Evolutionary conservation across 1,140 invertebrate genomes (phyloP).

Genomic region (Drosophila orena): DNA sequence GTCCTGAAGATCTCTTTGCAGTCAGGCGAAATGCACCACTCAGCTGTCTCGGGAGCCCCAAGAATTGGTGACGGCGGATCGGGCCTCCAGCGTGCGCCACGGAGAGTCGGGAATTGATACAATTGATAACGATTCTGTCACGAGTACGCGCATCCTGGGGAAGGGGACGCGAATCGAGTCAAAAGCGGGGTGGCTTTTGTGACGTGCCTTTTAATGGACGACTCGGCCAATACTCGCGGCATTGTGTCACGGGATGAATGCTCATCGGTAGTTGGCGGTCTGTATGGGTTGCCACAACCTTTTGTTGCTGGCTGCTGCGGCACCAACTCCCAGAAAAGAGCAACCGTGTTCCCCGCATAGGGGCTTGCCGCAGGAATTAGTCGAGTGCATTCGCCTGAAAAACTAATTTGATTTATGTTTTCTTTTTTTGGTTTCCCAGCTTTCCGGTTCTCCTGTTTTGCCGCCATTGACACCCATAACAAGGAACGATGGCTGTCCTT

Average conservation of each 20-base stretch:
- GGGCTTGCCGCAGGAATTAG: slow-evolving; percentile 65
- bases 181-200: slow-evolving; percentile 54
- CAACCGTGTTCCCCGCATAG: slow-evolving; percentile 34
- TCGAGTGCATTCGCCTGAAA: slow-evolving; percentile 79
- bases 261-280: slow-evolving; percentile 60
- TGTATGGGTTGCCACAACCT: slow-evolving; percentile 34
- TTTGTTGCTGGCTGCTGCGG: slow-evolving; percentile 42
- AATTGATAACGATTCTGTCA: slow-evolving; percentile 62
- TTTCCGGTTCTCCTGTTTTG: slow-evolving; percentile 1
- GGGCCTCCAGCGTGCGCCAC: slow-evolving; percentile 58
- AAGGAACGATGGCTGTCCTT: slow-evolving; percentile 46
- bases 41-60: slow-evolving; percentile 67
- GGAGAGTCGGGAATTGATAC: slow-evolving; percentile 19
- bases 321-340: slow-evolving; percentile 37
- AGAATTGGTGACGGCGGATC: slow-evolving; percentile 26
- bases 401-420: slow-evolving; percentile 83
- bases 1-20: slow-evolving; percentile 3
- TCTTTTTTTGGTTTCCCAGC: slow-evolving; percentile 60
- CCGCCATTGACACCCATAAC: slow-evolving; percentile 69
- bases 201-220: slow-evolving; percentile 68
- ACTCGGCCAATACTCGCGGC: slow-evolving; percentile 60
- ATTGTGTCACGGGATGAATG: slow-evolving; percentile 76
- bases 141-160: slow-evolving; percentile 2
- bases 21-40: slow-evolving; percentile 14
- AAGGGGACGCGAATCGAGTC: slow-evolving; percentile 13